These are phyloP conservation scores for Alectoris magna DNA, from an alignment of 2,797 vertebrate species.

Conservation along the genomic window DNA sequence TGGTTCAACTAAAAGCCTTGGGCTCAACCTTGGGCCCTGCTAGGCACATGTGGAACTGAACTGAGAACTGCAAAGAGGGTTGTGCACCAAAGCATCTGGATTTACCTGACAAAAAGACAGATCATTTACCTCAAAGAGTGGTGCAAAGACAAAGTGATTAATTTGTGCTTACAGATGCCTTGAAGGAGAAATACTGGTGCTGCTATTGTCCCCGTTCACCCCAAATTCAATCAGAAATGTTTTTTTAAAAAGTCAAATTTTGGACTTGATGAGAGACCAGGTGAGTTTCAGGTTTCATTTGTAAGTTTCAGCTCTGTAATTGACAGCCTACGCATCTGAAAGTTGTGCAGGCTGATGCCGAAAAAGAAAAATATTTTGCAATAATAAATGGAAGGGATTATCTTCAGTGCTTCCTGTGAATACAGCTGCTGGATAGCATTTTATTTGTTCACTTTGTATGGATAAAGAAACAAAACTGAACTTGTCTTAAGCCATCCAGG, in stretches of 20 bases:
- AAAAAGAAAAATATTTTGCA: constrained; percentile 17
- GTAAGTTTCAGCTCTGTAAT: not conserved
- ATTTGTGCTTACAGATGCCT: not conserved
- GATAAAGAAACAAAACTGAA: constrained; percentile 16
- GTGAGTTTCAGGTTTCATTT: not conserved
- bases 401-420: constrained; percentile 20
- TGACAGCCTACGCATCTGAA: not conserved
- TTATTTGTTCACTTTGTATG: constrained; percentile 49
- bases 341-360: not conserved
- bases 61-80: not conserved
- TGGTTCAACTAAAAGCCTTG: not conserved
- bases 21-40: not conserved
- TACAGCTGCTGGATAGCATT: constrained; percentile 31
- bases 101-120: not conserved
- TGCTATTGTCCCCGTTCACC: not conserved
- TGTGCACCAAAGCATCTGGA: accelerated
- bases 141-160: not conserved
- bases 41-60: not conserved
- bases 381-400: constrained; percentile 50
- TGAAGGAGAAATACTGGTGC: not conserved
- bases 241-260: not conserved
- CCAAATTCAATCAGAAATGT: not conserved
- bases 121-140: not conserved
- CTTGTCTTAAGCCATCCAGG: constrained; percentile 29
- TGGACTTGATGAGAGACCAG: not conserved